Conservation (phyloP, 2,113 vertebrate species). For the Deroptyus accipitrinus region DNA sequence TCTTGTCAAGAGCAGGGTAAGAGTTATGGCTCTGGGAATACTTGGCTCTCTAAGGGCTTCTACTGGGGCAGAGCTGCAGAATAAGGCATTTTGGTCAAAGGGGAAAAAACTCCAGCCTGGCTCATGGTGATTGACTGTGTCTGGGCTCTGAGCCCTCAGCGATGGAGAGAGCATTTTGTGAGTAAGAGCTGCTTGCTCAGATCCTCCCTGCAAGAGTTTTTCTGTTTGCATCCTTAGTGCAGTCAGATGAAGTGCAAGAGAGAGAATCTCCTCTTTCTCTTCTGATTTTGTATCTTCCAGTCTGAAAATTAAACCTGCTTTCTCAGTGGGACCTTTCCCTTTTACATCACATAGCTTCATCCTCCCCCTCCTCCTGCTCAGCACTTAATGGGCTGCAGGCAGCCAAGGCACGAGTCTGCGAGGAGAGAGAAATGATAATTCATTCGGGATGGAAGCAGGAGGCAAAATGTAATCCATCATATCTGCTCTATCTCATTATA, state of each 20-base stretch:
- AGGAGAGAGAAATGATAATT: slow-evolving; percentile 69
- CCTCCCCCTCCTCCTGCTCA: not conserved
- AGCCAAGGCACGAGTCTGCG: slow-evolving; percentile 23
- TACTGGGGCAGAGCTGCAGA: not conserved
- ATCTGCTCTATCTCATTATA: slow-evolving; percentile 73
- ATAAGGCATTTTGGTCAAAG: not conserved
- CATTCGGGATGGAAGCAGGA: slow-evolving; percentile 64
- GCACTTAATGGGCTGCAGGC: slow-evolving; percentile 50
- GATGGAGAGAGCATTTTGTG: not conserved
- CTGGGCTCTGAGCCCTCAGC: not conserved
- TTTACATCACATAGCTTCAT: slow-evolving; percentile 19
- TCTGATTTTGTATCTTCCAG: slow-evolving; percentile 16
- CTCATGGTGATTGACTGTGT: not conserved
- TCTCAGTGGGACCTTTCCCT: slow-evolving; percentile 62
- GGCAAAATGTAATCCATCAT: slow-evolving; percentile 71
- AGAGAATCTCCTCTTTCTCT: not conserved
- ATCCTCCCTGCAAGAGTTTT: not conserved
- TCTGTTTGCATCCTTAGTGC: not conserved
- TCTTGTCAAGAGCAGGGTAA: not conserved
- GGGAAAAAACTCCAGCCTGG: not conserved
- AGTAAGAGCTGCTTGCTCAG: not conserved
- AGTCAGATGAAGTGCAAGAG: not conserved
- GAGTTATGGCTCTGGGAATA: not conserved
- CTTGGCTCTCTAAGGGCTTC: not conserved
- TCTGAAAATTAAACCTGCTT: slow-evolving; percentile 63